These are phyloP conservation scores for Acanthococcus lagerstroemiae DNA, from an alignment of 2,888 invertebrate species.

Conservation along the genomic window DNA sequence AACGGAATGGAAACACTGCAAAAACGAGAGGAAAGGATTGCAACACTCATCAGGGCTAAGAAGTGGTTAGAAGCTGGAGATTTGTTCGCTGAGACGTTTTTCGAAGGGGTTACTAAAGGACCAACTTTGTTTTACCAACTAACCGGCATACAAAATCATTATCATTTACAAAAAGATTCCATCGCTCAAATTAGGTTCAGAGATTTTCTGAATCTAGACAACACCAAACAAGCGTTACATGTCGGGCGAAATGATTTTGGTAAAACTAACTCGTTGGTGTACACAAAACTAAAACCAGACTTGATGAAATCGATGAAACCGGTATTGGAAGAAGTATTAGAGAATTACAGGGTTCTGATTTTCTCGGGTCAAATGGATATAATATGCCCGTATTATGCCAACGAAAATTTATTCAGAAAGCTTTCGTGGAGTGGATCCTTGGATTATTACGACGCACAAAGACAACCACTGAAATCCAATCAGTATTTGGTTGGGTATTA, in stretches of 20 bases:
- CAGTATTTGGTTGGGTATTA: conserved; percentile 63
- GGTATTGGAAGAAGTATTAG: conserved; percentile 57
- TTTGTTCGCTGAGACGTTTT: conserved; percentile 36
- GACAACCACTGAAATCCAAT: conserved; percentile 58
- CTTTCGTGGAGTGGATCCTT: conserved; percentile 56
- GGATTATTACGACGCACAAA: conserved; percentile 54
- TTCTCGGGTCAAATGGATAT: conserved; percentile 88
- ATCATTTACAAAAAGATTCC: conserved; percentile 32
- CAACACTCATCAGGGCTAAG: conserved; percentile 37
- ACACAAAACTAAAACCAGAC: conserved; percentile 59
- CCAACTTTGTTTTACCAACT: conserved; percentile 14
- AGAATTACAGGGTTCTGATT: conserved; percentile 57
- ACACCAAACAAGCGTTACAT: conserved; percentile 34
- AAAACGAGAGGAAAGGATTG: conserved; percentile 35
- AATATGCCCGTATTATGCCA: conserved; percentile 65
- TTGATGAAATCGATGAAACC: conserved; percentile 70
- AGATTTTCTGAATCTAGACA: conserved; percentile 3
- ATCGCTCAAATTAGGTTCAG: no score
- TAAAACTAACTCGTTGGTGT: conserved; percentile 46
- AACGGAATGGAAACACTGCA: conserved; percentile 36
- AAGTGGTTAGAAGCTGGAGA: conserved; percentile 40
- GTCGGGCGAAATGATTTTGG: conserved; percentile 32
- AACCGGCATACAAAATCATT: conserved; percentile 34
- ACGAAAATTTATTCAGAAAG: conserved; percentile 39
- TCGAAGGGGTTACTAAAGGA: conserved; percentile 15